Conservation (phyloP, 1,140 invertebrate genomes). For the Procambarus clarkii region DNA sequence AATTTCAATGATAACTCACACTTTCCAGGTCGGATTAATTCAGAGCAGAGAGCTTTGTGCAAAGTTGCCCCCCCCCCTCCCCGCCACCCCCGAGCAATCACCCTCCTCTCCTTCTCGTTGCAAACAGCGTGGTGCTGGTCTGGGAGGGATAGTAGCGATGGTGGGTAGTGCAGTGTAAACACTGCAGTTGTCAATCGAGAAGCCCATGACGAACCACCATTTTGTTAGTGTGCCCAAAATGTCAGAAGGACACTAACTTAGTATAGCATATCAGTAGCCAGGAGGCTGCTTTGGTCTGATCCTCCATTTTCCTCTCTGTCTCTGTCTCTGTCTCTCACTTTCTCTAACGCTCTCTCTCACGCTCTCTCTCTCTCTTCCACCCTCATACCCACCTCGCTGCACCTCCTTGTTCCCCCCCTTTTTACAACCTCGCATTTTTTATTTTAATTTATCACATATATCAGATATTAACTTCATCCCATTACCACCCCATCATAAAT, state of each 20-base stretch:
- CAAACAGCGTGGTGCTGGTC: too few relatives aligned
- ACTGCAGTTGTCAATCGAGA: background rate
- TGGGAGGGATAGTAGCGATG: background rate
- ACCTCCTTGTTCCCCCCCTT: background rate
- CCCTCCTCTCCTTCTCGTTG: too few relatives aligned
- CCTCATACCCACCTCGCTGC: background rate
- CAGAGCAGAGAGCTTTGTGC: too few relatives aligned
- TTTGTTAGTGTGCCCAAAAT: slow-evolving; percentile 66
- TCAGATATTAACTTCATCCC: slow-evolving; percentile 53
- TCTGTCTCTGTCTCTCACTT: background rate
- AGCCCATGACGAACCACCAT: slow-evolving; percentile 35
- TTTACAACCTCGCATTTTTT: slow-evolving; percentile 11
- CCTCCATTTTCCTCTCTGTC: background rate
- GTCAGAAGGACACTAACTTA: slow-evolving; percentile 57
- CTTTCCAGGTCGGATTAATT: background rate
- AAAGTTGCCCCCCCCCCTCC: too few relatives aligned
- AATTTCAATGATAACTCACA: background rate
- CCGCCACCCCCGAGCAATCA: too few relatives aligned
- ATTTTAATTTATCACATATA: slow-evolving; percentile 44
- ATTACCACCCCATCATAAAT: slow-evolving; percentile 63
- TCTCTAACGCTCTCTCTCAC: slow-evolving; percentile 16
- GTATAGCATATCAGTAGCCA: slow-evolving; percentile 58
- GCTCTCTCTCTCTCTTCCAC: background rate
- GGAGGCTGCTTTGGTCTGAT: slow-evolving; percentile 10
- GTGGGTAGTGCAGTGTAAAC: background rate